Evolutionary conservation across 2,888 invertebrate genomes (phyloP), one percentile per base, ranked within the genome.

Genomic region (Belgica antarctica): DNA sequence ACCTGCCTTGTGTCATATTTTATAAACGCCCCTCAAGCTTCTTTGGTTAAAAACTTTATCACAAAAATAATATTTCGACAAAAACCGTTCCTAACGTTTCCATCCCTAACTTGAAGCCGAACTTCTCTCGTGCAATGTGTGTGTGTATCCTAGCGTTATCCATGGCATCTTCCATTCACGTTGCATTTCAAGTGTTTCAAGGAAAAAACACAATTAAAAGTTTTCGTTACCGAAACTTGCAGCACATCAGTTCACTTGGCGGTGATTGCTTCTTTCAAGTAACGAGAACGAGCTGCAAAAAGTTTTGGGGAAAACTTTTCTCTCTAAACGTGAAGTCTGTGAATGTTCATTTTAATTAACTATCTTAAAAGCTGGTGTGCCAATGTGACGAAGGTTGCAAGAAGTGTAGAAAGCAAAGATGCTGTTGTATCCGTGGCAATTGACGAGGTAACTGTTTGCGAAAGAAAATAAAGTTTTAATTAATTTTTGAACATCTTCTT

Each of bases 401-500:
- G 62, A 31, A 22, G 22, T 22, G 62, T 62, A 22, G n/a, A 70
- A 19, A 61, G 25, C 7, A 36, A 25, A 10, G 61, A 70, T 59
- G 61, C 70, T 61, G 19, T 25, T 27, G 61, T 15, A 25, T 28
- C 57, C n/a, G 57, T 57, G 31, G 52, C 68, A 68, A 57, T 68
- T 68, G 68, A 68, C 15, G 68, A 68, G 22, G 68, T 68, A 57
- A 68, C 68, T 68, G 57, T 57, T 61, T 62, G 61, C 12, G n/a
- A 61, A 25, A 12, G 12, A 61, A 1, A 27, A 24, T 22, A 68
- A 68, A 68, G 31, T 68, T 68, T 68, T 68, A 68, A 68, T 68
- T 68, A 68, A 68, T 68, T 57, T 57, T 27, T 1, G 25, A 62
- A 34, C 19, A 62, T 19, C 15, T 59, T 25, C 7, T 27, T 31